Percentiles rank a stretch among this genome's conserved stretches.
phyloP scores from a whole-genome alignment of 2,888 invertebrate species.

The Nephrotoma guestfalica region DNA sequence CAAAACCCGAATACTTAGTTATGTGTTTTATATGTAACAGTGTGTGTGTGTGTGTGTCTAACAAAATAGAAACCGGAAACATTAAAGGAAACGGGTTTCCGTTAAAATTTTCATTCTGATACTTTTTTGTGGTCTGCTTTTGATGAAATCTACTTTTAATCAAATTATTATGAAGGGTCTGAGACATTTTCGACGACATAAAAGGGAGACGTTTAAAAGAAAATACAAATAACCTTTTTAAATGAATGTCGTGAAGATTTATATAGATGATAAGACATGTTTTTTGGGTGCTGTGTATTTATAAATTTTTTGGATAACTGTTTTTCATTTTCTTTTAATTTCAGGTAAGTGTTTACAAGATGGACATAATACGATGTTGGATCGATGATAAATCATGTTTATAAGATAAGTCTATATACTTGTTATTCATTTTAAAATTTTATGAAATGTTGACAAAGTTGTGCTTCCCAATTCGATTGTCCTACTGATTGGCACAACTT shows the following conservation, averaged over 20 bases:
- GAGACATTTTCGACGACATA: neutral
- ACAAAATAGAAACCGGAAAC: neutral
- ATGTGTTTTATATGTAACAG: neutral
- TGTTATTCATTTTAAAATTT: no score
- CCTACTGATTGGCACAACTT: no score
- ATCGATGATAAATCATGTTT: neutral
- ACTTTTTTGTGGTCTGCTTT: neutral
- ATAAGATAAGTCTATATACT: neutral
- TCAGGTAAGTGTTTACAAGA: neutral
- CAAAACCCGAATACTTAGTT: neutral
- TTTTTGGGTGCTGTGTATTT: neutral
- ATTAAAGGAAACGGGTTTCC: neutral
- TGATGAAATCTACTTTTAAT: neutral
- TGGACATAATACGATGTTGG: neutral
- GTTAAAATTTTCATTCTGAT: neutral
- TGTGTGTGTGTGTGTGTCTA: neutral
- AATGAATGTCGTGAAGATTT: neutral
- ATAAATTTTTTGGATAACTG: neutral
- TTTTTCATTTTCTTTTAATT: neutral
- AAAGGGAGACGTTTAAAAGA: neutral
- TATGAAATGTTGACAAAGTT: no score
- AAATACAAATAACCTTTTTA: neutral
- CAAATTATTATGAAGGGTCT: neutral
- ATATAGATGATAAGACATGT: neutral
- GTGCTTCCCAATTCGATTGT: no score